Base-by-base conservation (phyloP, 1,140 invertebrate species). In the Eueides isabella region DNA sequence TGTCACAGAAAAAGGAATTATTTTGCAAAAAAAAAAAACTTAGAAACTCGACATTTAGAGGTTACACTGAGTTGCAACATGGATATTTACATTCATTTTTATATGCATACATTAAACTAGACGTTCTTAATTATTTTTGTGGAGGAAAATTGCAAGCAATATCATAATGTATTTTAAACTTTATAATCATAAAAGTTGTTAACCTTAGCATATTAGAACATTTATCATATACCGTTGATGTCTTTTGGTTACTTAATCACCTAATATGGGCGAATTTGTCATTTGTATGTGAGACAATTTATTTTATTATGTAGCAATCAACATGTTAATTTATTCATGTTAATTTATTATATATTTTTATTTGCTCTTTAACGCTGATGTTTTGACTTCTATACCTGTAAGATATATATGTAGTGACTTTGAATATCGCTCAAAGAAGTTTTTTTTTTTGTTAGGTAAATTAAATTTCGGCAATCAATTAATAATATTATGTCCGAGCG, bases 261-360 rank as follows among this genome's bases (percentile, higher is more conserved):
- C 63, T 65, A 65, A 65, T 65, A 2, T 65, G n/a, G 9, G n/a
- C 16, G 7, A 48, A 48, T 19, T 48, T n/a, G 41, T 44, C 9
- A 0, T n/a, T 6, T 48, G 19, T 3, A 48, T 9, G 5, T 16
- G 19, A 44, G 19, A 44, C 0, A 19, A 48, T 19, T 48, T 3
- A 9, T 48, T 48, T 48, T 7, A 48, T 19, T 48, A 19, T 48
- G 2, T 44, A 44, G 2, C 41, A n/a, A 44, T 44, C 3, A 14
- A 38, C 16, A 38, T 35, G 12, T 16, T 14, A 14, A 12, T 33
- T 33, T 33, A 5, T 5, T 14, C 14, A 38, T 16, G 4, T 5
- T 16, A 38, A 5, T 1, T 16, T 38, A 38, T 38, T 38, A n/a
- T n/a, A n/a, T n/a, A n/a, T n/a, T n/a, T n/a, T n/a, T n/a, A n/a